Evolutionary conservation across 1,140 invertebrate genomes (phyloP).

Genomic region (Meloidogyne hapla): DNA sequence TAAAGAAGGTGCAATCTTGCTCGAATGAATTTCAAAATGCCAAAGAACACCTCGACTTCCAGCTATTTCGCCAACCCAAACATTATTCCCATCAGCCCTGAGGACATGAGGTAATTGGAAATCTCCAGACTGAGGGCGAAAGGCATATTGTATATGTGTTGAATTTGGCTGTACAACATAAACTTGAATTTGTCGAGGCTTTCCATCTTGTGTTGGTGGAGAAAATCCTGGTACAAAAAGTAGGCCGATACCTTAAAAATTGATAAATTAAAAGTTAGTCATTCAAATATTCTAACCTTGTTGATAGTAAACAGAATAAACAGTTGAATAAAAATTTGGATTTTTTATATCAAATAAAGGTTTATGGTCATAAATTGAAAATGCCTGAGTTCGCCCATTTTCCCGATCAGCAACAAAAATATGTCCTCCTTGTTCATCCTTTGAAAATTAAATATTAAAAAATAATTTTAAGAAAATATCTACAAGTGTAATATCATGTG

Average conservation of each 20-base stretch:
- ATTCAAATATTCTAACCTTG: slow-evolving; percentile 26
- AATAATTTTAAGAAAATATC: background rate
- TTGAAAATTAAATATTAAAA: background rate
- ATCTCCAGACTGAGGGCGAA: slow-evolving; percentile 39
- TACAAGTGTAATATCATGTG: slow-evolving; percentile 77
- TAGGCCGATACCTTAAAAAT: slow-evolving; percentile 44
- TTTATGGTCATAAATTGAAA: slow-evolving; percentile 60
- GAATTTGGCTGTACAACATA: slow-evolving; percentile 35
- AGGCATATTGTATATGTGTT: slow-evolving; percentile 46
- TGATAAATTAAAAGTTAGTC: background rate
- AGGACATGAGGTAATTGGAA: slow-evolving; percentile 56
- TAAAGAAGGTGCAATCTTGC: background rate
- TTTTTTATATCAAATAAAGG: slow-evolving; percentile 40
- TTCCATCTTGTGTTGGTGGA: background rate
- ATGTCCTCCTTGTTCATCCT: slow-evolving; percentile 72
- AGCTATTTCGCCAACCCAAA: slow-evolving; percentile 58
- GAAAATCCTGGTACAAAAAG: slow-evolving; percentile 51
- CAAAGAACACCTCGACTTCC: slow-evolving; percentile 53
- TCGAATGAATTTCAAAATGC: slow-evolving; percentile 51
- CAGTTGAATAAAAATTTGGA: slow-evolving; percentile 39
- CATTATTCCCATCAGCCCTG: slow-evolving; percentile 35
- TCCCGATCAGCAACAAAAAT: slow-evolving; percentile 87
- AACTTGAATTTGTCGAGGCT: slow-evolving; percentile 22
- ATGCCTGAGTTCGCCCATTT: slow-evolving; percentile 81
- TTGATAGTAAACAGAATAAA: slow-evolving; percentile 52